Conservation (phyloP, 2,113 vertebrate genomes). For the Arenaria interpres region DNA sequence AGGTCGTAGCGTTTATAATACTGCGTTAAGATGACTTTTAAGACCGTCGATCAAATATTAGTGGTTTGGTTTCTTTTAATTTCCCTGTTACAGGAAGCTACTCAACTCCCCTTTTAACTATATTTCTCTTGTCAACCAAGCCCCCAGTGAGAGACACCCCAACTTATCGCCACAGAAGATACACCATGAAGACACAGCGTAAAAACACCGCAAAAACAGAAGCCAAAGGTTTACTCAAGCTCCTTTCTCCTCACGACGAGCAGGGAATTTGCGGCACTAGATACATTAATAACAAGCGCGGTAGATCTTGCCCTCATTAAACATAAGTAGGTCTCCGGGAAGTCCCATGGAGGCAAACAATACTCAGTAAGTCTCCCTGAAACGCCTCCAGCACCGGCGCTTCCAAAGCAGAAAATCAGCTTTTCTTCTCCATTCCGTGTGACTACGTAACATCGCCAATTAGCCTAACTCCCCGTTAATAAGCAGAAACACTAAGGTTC, state of each 20-base stretch:
- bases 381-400: neutral
- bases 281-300: accelerated
- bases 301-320: neutral
- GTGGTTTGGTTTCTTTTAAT: neutral
- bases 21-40: neutral
- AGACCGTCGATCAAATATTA: neutral
- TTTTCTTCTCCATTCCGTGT: neutral
- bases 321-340: neutral
- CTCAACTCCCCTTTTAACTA: neutral
- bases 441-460: neutral
- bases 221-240: neutral
- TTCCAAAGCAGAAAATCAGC: conserved; percentile 15
- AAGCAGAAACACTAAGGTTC: neutral
- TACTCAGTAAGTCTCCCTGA: neutral
- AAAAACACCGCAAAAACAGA: neutral
- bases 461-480: neutral
- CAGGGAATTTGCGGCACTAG: neutral
- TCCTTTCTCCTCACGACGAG: neutral
- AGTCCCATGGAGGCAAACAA: neutral
- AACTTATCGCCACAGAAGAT: neutral
- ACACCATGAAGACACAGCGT: accelerated
- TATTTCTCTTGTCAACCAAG: neutral
- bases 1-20: neutral
- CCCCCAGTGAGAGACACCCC: accelerated
- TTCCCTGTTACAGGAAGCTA: neutral